These are phyloP conservation scores for Arvicanthis niloticus DNA, from an alignment of 2,113 vertebrate species.

Conservation along the genomic window DNA sequence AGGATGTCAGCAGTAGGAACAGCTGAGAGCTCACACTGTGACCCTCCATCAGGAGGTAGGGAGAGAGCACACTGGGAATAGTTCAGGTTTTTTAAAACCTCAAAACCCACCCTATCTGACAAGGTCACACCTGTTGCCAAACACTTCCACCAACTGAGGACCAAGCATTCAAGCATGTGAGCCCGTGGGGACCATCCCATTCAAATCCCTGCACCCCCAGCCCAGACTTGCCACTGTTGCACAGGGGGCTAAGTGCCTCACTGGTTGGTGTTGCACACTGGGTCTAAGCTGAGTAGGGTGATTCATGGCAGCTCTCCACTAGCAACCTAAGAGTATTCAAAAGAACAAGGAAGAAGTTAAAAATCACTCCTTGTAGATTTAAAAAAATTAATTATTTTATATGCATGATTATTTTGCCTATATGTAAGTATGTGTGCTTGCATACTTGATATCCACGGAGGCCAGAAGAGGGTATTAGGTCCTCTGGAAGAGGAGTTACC, in stretches of 20 bases:
- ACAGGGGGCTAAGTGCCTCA: too few relatives aligned
- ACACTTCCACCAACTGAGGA: not conserved
- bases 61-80: not conserved
- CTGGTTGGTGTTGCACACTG: not conserved
- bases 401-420: not conserved
- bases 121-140: not conserved
- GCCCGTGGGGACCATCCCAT: not conserved
- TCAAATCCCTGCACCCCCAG: not conserved
- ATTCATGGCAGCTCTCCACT: too few relatives aligned
- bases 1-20: too few relatives aligned
- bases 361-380: not conserved
- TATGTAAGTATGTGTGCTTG: not conserved
- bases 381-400: not conserved
- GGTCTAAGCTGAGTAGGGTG: not conserved
- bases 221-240: not conserved
- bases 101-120: not conserved
- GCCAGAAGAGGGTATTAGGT: not conserved
- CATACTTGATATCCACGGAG: not conserved
- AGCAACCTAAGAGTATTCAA: not conserved
- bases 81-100: not conserved
- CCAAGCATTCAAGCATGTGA: not conserved
- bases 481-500: not conserved
- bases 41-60: not conserved
- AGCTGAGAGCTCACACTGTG: too few relatives aligned
- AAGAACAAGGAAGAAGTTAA: conserved; percentile 11